These are phyloP conservation scores for Heteromormyrus szaboi DNA, from an alignment of 2,797 vertebrate species.

Conservation along the genomic window DNA sequence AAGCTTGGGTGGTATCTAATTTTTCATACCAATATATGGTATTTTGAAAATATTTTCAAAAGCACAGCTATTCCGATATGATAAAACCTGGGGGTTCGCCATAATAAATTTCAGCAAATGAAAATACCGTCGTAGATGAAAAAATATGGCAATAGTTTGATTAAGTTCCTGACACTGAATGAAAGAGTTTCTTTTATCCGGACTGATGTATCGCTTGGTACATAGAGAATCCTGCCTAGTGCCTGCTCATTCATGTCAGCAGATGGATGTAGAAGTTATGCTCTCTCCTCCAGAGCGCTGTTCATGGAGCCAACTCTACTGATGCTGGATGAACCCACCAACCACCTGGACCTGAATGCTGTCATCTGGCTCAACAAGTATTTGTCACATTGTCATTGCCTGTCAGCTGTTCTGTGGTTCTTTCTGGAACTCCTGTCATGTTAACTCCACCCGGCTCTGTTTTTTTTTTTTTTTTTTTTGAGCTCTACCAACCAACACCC, in stretches of 20 bases:
- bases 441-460: background rate
- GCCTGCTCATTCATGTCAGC: background rate
- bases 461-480: too few relatives aligned
- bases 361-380: conserved; percentile 97
- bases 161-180: background rate
- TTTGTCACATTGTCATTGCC: background rate
- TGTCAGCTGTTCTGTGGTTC: background rate
- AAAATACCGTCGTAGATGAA: background rate
- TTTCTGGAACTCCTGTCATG: background rate
- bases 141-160: background rate
- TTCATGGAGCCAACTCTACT: conserved; percentile 88
- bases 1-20: background rate
- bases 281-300: conserved; percentile 62
- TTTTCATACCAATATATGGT: background rate
- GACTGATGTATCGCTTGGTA: background rate
- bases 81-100: background rate
- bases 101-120: background rate
- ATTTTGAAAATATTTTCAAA: background rate
- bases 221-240: background rate
- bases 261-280: background rate
- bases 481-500: background rate
- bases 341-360: conserved; percentile 85
- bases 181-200: background rate
- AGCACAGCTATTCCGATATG: background rate
- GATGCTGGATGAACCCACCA: conserved; percentile 89